A percentile compares a stretch with the other conserved stretches of the same genome.
These are phyloP conservation scores for Autographa pulchrina DNA, from an alignment of 2,888 invertebrate species.

Conservation along the genomic window DNA sequence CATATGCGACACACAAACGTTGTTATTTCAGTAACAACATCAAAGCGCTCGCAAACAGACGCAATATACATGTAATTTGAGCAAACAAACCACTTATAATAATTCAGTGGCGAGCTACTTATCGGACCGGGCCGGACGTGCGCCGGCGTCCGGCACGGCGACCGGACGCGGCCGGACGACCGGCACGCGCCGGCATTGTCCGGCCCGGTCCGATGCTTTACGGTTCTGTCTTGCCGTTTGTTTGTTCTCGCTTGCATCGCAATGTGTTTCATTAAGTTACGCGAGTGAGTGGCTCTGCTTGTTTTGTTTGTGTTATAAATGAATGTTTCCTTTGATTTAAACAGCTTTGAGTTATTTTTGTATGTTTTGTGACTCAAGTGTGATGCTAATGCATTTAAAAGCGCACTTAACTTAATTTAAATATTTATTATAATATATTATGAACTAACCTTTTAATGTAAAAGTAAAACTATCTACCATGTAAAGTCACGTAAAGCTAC, in stretches of 20 bases:
- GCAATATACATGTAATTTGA: constrained; percentile 17
- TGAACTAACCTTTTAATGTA: too few species aligned
- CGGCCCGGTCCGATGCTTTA: constrained; percentile 34
- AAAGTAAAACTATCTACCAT: too few species aligned
- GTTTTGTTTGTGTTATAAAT: neutral
- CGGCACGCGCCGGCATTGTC: constrained; percentile 19
- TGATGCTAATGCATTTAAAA: neutral
- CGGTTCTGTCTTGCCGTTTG: constrained; percentile 6
- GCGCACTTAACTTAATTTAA: too few species aligned
- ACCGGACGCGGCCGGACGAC: constrained; percentile 26
- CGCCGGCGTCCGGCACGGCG: neutral
- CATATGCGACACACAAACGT: neutral
- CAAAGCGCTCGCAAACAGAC: neutral
- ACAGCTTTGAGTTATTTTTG: constrained; percentile 4
- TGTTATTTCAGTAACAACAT: neutral
- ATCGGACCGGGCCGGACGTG: neutral
- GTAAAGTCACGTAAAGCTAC: neutral
- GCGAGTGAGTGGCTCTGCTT: neutral
- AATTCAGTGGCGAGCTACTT: constrained; percentile 10
- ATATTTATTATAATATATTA: too few species aligned
- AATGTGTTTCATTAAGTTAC: neutral
- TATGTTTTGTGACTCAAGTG: neutral
- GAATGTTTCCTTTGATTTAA: constrained; percentile 4
- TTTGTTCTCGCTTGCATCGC: neutral
- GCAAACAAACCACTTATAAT: constrained; percentile 10